Base-by-base conservation (phyloP, 2,797 vertebrate genomes). In the Cirrhinus molitorella region DNA sequence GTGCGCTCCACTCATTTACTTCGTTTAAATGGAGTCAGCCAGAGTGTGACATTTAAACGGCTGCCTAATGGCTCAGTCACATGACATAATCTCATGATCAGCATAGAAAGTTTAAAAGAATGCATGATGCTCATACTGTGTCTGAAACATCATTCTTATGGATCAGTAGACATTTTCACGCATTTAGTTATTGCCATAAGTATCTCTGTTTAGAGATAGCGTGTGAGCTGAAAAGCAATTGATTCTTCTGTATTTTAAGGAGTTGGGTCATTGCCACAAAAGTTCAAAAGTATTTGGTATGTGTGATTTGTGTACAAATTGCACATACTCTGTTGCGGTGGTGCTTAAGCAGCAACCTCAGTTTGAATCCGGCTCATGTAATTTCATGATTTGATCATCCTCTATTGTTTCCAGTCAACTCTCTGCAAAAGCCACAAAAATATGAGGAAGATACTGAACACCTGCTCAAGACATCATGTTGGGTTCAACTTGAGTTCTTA, bases 151-250 rank as follows among this genome's bases (percentile, higher is more conserved):
- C 63, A 40, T 40, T 80, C 37, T 28, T 45, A 31, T 8, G n/a
- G 14, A 37, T 79, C 78, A 59, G 2, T 45, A 80, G 37, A 43
- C 79, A 59, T 53, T 80, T 80, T 80, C 79, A 80, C 66, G 45
- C 63, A 68, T 68, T 5, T 34, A 37, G 12, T 28, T 28, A 9
- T 34, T 53, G 5, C 28, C 10, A 12, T n/a, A 21, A 31, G 53
- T 14, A 4, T n/a, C 31, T 73, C 11, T 12, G 13, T 53, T 73
- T 34, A 13, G 25, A 72, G 17, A 10, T 72, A 1, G 28, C 47
- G 47, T 25, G 13, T 47, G 43, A 25, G 14, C 2, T 10, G 23
- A 10, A 71, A 28, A 7, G 21, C 21, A 67, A 5, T 25, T 11
- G 0, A 49, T 49, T n/a, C 9, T 49, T 17, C 5, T 28, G 23